Evolutionary conservation across 2,113 vertebrate species (phyloP), one percentile per base, ranked within the genome.

Genomic region (Eretmodus cyanostictus): DNA sequence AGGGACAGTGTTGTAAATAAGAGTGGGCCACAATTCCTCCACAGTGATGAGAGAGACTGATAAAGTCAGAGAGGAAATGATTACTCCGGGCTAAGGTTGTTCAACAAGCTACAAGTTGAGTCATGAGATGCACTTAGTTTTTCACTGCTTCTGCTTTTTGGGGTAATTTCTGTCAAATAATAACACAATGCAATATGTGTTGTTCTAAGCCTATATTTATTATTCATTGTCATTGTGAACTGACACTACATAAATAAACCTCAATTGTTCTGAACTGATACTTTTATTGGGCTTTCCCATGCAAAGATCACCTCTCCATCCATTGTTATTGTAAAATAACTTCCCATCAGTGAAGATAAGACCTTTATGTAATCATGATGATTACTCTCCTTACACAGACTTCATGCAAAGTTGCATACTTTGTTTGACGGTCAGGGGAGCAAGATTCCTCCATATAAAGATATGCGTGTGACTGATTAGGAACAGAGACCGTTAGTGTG

Each of bases 381-480:
- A 79, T 4, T 57, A 38, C 51, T 85, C 8, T 78, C 8, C 22
- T 51, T 63, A 57, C 79, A 27, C 45, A 42, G 47, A 66, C 81
- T 27, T 66, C 45, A 36, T 76, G 31, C 85, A 55, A 83, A 71
- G 89, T 54, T 16, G 3, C 6, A 38, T 55, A 55, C 2, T 8
- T 59, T 71, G 7, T 53, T 51, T 47, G 51, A 84, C 16, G 6
- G 27, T 49, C 31, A 6, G 47, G 84, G 73, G 42, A 83, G 83
- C 31, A 78, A 79, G 24, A 87, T 47, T 42, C 59, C 40, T 80
- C 27, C 73, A 10, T 55, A 40, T 40, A 63, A 82, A 80, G 85
- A 79, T 57, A 83, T 83, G 83, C 17, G 63, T 86, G 78, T 80
- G 51, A 51, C 24, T 94, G 87, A 94, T 88, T 68, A 42, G 89